These are phyloP conservation scores for Athene cunicularia DNA, from an alignment of 2,113 vertebrate genomes.

Conservation along the genomic window DNA sequence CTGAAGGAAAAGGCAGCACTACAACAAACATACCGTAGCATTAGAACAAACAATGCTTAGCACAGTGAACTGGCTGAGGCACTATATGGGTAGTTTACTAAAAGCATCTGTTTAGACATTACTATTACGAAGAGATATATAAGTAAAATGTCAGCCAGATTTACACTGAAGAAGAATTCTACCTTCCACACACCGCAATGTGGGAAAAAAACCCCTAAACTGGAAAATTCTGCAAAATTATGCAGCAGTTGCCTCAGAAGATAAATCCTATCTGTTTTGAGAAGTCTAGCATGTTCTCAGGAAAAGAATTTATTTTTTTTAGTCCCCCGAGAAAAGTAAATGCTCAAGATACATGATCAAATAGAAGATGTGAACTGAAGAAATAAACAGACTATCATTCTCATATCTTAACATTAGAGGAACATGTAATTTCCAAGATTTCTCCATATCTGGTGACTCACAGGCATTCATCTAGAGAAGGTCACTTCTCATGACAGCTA, in stretches of 20 bases:
- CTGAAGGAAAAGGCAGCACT: neutral
- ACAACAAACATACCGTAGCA: neutral
- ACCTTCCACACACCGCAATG: neutral
- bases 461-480: neutral
- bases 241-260: neutral
- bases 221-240: neutral
- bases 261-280: neutral
- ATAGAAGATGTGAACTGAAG: neutral
- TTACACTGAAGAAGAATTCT: neutral
- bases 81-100: neutral
- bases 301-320: accelerated
- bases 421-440: neutral
- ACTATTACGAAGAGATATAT: neutral
- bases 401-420: neutral
- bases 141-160: neutral
- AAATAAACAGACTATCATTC: neutral
- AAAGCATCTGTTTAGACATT: neutral
- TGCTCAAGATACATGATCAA: neutral
- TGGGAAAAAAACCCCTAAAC: neutral
- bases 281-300: neutral
- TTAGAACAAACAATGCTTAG: neutral
- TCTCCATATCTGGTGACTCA: neutral
- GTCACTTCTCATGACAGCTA: neutral
- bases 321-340: neutral
- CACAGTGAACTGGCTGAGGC: neutral